Base-by-base conservation (phyloP, 2,797 vertebrate species). In the Macropus fuliginosus region DNA sequence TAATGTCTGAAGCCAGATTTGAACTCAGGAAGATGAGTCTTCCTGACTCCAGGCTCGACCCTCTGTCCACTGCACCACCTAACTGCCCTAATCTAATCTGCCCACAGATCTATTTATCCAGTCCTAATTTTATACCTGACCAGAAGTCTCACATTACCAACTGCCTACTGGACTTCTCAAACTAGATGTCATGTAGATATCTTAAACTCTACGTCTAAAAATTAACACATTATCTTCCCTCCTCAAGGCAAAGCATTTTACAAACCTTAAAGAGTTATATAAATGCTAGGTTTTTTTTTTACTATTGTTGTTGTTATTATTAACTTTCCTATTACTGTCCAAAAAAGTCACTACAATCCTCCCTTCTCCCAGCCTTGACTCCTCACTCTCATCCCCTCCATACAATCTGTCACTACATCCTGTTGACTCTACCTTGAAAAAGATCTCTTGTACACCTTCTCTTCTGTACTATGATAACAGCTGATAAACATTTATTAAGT, bases 11-110 rank as follows among this genome's bases (percentile, higher is more conserved):
- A 6, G 18, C 18, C n/a, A 74, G n/a, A 87, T 27, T 46, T 27
- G 24, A 87, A 87, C 40, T 87, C 21, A 87, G 40, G 21, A 87
- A 87, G 40, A 46, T 46, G 40, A 87, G 10, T 50, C 74, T 87
- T 87, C 40, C 9, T 27, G 0, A 1, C 21, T 46, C 21, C 13
- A 4, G 21, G 40, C 1, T 9, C 0, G 3, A 24, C 24, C 11
- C 40, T 27, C 21, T 87, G 12, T 81, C 40, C 40, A 46, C 8
- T 50, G 21, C 24, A 87, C 10, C 40, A 50, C 40, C 21, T 50
- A 81, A 24, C 21, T 81, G 21, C 8, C 14, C n/a, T 74, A 13
- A 9, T 21, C 34, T 74, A 40, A 21, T 74, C n/a, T 74, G 34
- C 66, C n/a, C n/a, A n/a, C 62, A 21, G 16, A 40, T 21, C 34